A percentile compares a stretch with the other conserved stretches of the same genome.
Evolutionary conservation across 1,140 invertebrate species (phyloP).

Genomic region (Onthophagus taurus): DNA sequence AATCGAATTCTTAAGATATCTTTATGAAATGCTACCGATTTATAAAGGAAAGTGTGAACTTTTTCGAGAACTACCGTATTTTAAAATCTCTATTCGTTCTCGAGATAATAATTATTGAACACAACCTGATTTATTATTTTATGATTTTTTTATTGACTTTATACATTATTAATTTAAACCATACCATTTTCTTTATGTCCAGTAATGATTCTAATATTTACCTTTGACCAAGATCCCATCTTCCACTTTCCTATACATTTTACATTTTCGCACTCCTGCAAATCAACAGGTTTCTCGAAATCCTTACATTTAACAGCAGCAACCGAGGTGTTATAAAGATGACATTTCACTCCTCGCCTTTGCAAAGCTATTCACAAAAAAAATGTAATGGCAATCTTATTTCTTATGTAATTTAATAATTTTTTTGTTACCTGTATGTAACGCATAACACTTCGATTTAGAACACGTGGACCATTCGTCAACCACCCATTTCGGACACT

Average conservation of each 20-base stretch:
- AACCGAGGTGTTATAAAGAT: constrained; percentile 51
- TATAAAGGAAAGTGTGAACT: too few species aligned
- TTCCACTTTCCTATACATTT: constrained; percentile 76
- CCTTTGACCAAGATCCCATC: constrained; percentile 80
- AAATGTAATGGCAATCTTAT: constrained; percentile 16
- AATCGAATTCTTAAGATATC: too few species aligned
- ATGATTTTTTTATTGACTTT: too few species aligned
- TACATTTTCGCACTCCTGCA: constrained; percentile 67
- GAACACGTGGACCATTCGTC: constrained; percentile 63
- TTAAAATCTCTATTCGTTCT: too few species aligned
- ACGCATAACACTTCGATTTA: constrained; percentile 62
- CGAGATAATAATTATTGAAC: too few species aligned
- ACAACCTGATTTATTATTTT: too few species aligned
- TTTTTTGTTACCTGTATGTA: constrained; percentile 52
- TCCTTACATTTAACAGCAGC: constrained; percentile 54
- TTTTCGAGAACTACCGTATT: too few species aligned
- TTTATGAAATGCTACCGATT: too few species aligned
- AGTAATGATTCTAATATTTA: too few species aligned
- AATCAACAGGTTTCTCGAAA: constrained; percentile 54
- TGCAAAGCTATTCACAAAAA: constrained; percentile 72
- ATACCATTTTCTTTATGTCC: too few species aligned
- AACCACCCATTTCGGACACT: constrained; percentile 63
- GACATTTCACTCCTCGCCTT: constrained; percentile 62
- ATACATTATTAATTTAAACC: too few species aligned
- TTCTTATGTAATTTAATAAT: constrained; percentile 12